Evolutionary conservation across 2,797 vertebrate genomes (phyloP).

Genomic region (Acropternis orthonyx): DNA sequence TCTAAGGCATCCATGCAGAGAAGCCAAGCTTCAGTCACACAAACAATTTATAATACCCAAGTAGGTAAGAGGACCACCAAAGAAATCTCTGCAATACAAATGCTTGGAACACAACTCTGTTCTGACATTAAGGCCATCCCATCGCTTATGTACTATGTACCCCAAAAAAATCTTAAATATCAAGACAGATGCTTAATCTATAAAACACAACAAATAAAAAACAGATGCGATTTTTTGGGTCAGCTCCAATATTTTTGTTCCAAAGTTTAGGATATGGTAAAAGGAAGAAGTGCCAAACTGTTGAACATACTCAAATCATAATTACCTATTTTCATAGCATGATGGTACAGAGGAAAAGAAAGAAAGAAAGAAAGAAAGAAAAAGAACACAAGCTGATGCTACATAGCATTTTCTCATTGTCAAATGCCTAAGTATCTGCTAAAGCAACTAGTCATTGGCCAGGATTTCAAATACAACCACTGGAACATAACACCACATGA

Average conservation of each 20-base stretch:
- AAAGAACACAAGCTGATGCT: neutral
- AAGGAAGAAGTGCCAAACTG: neutral
- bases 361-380: neutral
- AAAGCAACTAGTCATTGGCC: neutral
- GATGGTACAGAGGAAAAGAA: neutral
- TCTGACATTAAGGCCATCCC: neutral
- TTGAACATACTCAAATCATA: neutral
- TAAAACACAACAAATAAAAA: neutral
- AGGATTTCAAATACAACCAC: neutral
- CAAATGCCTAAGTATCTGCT: neutral
- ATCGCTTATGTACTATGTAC: neutral
- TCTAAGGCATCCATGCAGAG: neutral
- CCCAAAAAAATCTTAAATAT: neutral
- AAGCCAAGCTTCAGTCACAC: neutral
- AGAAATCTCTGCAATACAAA: neutral
- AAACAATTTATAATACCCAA: neutral
- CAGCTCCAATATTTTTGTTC: neutral
- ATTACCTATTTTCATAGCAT: neutral
- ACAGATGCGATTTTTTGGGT: neutral
- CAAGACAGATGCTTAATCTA: neutral
- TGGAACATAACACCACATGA: neutral
- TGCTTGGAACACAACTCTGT: neutral
- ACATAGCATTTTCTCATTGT: neutral
- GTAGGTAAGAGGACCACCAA: neutral
- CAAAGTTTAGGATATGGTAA: neutral